Conservation (phyloP, 2,888 invertebrate genomes). For the Drosophila silvestris region DNA sequence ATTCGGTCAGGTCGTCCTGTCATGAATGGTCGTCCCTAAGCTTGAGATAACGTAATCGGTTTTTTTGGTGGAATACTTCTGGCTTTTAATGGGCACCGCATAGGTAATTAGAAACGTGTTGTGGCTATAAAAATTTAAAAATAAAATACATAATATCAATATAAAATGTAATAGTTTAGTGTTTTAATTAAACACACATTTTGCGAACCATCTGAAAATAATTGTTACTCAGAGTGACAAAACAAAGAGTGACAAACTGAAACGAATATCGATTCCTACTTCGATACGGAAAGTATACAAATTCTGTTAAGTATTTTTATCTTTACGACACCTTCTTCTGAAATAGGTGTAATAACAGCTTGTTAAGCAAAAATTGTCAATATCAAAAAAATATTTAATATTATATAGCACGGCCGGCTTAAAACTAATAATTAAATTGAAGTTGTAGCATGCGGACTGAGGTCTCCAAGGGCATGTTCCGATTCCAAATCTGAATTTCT, state of each 20-base stretch:
- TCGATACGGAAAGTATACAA: too few species aligned
- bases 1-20: slow-evolving; percentile 79
- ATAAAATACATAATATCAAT: neutral
- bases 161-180: neutral
- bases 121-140: neutral
- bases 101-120: slow-evolving; percentile 31
- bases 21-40: slow-evolving; percentile 69
- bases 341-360: too few species aligned
- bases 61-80: slow-evolving; percentile 47
- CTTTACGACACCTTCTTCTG: too few species aligned
- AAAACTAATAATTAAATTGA: neutral
- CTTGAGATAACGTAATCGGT: slow-evolving; percentile 79
- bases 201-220: neutral
- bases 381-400: neutral
- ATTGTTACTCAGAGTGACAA: neutral
- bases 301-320: too few species aligned
- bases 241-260: too few species aligned
- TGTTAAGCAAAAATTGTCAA: too few species aligned
- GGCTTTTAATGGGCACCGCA: slow-evolving; percentile 13
- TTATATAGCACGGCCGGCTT: too few species aligned
- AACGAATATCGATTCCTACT: too few species aligned
- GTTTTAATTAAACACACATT: neutral
- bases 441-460: neutral
- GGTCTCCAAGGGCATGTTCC: neutral
- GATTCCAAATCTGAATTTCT: neutral